Base-by-base conservation (phyloP, 1,140 invertebrate genomes). In the Zaprionus ghesquierei region DNA sequence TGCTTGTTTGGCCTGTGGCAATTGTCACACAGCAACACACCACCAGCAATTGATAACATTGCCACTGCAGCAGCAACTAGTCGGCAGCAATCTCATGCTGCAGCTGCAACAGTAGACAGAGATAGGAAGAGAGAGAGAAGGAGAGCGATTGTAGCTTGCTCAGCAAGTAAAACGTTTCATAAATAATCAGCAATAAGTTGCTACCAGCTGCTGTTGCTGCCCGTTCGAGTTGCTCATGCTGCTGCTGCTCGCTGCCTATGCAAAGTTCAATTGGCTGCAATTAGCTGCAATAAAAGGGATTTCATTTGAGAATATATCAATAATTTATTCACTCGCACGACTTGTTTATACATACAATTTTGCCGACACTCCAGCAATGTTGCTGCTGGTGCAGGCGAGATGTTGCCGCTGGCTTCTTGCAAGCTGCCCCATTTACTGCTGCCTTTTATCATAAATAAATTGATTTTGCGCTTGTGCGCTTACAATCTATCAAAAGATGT, bases 271-370 rank as follows among this genome's bases (percentile, higher is more conserved):
- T 79, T 79, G 70, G 38, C 63, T 71, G 79, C 69, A 81, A 85
- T 85, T 86, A 78, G 75, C 69, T 78, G 78, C 60, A 85, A 69
- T 75, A 71, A 86, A 86, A 86, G 63, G 69, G 54, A 71, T 78
- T 86, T 77, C 35, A 65, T 63, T 69, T 51, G 56, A 15, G 35
- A 35, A 58, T 69, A 31, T 33, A 31, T 46, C 33, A 49, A 64
- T 70, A 77, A 85, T 63, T 85, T 77, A 79, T 79, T 71, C 59
- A 69, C 35, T 51, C 50, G 22, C 46, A 27, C 35, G 56, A 50
- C 33, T 81, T 64, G 49, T 77, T 81, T 66, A 56, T 63, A 44
- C 59, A 74, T 31, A 60, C 59, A 51, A 51, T 61, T 27, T 15
- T 35, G 44, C 20, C 59, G 33, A 31, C 29, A 59, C 33, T 27